Conservation (phyloP, 2,888 invertebrate species). For the Scotopteryx bipunctaria region DNA sequence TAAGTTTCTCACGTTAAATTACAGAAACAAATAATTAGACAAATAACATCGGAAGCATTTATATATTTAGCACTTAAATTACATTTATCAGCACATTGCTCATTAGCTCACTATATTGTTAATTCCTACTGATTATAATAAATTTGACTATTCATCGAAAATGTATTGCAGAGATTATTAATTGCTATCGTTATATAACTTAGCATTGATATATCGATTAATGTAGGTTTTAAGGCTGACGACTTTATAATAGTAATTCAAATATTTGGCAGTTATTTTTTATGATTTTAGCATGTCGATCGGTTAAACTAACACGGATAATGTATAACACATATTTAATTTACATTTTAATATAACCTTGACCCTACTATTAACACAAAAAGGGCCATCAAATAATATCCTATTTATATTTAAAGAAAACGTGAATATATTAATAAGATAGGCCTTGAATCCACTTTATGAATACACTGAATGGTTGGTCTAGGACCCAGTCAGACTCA, state of each 20-base stretch:
- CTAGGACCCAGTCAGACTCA: too few relatives aligned
- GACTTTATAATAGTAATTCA: slow-evolving; percentile 19
- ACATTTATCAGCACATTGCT: neutral
- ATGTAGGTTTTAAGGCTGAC: slow-evolving; percentile 19
- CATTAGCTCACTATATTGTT: neutral
- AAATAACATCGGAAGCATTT: neutral
- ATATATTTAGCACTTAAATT: neutral
- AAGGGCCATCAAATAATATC: neutral
- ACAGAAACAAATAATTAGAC: too few relatives aligned
- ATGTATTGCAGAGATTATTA: slow-evolving; percentile 1
- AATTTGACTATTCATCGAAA: slow-evolving; percentile 5
- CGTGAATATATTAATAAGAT: too few relatives aligned
- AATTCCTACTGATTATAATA: slow-evolving; percentile 1
- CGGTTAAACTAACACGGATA: slow-evolving; percentile 5
- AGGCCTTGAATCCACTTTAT: too few relatives aligned
- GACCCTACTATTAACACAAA: neutral
- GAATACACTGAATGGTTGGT: too few relatives aligned
- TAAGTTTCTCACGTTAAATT: too few relatives aligned
- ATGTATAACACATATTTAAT: slow-evolving; percentile 19
- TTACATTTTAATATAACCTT: slow-evolving; percentile 9
- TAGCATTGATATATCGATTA: slow-evolving; percentile 5
- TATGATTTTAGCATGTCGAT: slow-evolving; percentile 3
- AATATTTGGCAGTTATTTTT: slow-evolving; percentile 14
- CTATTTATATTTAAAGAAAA: neutral
- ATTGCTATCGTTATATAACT: slow-evolving; percentile 4